Conservation (phyloP, 2,797 vertebrate genomes). For the Sebastes nivosus region DNA sequence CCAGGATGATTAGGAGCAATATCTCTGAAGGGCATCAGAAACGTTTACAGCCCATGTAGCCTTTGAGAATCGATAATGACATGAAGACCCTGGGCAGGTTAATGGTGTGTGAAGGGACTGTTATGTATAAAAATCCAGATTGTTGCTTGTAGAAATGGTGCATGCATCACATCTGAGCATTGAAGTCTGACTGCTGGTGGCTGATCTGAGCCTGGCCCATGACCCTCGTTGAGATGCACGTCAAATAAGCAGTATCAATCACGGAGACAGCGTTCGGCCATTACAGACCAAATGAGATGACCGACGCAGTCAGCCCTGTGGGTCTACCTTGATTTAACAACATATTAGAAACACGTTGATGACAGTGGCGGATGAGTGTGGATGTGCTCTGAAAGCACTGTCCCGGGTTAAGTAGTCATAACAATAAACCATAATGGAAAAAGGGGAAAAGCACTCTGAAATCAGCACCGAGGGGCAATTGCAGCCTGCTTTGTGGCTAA, state of each 20-base stretch:
- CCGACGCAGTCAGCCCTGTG: conserved; percentile 43
- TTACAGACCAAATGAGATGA: conserved; percentile 68
- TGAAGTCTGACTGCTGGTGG: conserved; percentile 63
- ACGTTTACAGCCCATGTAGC: conserved; percentile 67
- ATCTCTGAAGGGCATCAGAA: conserved; percentile 73
- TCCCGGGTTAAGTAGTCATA: conserved; percentile 39
- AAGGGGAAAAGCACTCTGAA: conserved; percentile 26
- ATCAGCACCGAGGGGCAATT: conserved; percentile 30
- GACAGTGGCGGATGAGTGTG: conserved; percentile 37
- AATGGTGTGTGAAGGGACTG: conserved; percentile 75
- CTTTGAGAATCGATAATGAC: conserved; percentile 77
- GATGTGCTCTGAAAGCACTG: conserved; percentile 20
- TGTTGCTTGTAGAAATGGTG: conserved; percentile 69
- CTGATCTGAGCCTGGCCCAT: conserved; percentile 53
- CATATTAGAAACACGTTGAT: conserved; percentile 50
- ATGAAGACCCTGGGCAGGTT: conserved; percentile 68
- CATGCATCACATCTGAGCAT: conserved; percentile 57
- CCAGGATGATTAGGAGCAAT: conserved; percentile 66
- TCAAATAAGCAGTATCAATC: conserved; percentile 73
- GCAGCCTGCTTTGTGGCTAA: conserved; percentile 49
- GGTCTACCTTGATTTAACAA: conserved; percentile 65
- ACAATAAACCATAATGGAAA: conserved; percentile 53
- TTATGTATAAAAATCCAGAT: conserved; percentile 70
- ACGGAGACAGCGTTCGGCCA: conserved; percentile 51
- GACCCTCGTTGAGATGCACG: conserved; percentile 61